A percentile compares a stretch with the other conserved stretches of the same genome.
Evolutionary conservation across 2,888 invertebrate species (phyloP).

Genomic region (Orchesellides sinensis): DNA sequence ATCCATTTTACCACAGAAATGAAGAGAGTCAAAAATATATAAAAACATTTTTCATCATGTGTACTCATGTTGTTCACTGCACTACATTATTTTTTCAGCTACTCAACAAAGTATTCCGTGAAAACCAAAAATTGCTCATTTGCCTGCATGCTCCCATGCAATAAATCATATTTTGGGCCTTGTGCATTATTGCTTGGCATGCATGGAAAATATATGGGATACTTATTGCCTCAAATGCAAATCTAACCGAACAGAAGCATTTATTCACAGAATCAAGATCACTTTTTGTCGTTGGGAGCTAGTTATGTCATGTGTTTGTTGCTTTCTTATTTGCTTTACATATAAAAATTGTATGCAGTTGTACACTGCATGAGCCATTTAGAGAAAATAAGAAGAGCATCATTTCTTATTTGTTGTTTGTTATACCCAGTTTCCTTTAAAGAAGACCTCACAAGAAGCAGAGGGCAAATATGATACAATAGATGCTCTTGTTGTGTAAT

Average conservation of each 20-base stretch:
- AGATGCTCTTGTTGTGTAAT: conserved; percentile 5
- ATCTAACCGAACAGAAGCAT: not conserved
- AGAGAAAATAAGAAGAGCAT: conserved; percentile 37
- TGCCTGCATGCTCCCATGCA: not conserved
- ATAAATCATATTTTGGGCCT: conserved; percentile 16
- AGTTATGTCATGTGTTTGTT: too few relatives aligned
- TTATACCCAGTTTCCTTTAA: too few relatives aligned
- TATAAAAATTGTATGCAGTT: too few relatives aligned
- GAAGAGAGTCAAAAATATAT: too few relatives aligned
- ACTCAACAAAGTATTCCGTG: conserved; percentile 10
- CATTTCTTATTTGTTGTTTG: too few relatives aligned
- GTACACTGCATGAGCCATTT: conserved; percentile 59
- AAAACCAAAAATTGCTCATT: conserved; percentile 53
- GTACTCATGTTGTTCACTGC: not conserved
- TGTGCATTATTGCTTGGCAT: too few relatives aligned
- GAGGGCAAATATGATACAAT: conserved; percentile 49
- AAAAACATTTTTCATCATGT: too few relatives aligned
- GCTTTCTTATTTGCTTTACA: too few relatives aligned
- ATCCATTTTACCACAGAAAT: conserved; percentile 63
- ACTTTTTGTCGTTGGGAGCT: too few relatives aligned
- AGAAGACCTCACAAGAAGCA: conserved; percentile 58
- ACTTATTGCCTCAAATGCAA: too few relatives aligned
- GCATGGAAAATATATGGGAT: too few relatives aligned
- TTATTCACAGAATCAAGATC: not conserved
- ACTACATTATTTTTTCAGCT: not conserved